Conservation (phyloP, 2,888 invertebrate genomes). For the Tetanocera ferruginea region DNA sequence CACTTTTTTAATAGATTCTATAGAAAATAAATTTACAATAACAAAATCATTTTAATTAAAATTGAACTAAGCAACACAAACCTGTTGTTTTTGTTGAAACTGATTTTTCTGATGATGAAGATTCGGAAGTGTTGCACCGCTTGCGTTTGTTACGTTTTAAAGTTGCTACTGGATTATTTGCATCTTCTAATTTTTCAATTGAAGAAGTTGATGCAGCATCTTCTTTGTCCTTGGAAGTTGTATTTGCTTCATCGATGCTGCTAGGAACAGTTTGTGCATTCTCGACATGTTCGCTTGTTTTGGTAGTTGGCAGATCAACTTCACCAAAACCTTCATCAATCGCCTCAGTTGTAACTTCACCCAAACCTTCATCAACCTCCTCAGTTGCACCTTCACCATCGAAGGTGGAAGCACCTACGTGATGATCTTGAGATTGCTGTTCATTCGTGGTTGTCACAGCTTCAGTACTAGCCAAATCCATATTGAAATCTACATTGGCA, state of each 20-base stretch:
- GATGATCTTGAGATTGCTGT: background rate
- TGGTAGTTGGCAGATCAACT: background rate
- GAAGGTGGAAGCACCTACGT: no score
- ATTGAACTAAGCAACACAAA: background rate
- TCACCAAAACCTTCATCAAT: background rate
- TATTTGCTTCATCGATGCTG: background rate
- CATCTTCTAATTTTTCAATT: background rate
- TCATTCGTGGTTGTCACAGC: background rate
- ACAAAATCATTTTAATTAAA: background rate
- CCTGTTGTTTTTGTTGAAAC: no score
- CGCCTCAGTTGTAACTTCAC: background rate
- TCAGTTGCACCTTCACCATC: background rate
- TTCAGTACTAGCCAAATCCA: background rate
- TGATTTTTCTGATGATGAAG: background rate
- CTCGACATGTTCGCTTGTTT: background rate
- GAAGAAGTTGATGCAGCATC: no score
- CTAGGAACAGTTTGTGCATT: background rate
- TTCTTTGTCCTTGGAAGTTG: background rate
- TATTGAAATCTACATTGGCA: background rate
- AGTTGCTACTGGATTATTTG: background rate
- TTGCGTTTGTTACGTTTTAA: background rate
- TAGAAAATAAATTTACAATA: background rate
- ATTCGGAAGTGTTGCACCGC: background rate
- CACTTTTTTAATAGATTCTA: conserved; percentile 18
- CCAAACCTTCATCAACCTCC: background rate